Evolutionary conservation across 2,797 vertebrate species (phyloP).

Genomic region (Gymnopithys bicolor): DNA sequence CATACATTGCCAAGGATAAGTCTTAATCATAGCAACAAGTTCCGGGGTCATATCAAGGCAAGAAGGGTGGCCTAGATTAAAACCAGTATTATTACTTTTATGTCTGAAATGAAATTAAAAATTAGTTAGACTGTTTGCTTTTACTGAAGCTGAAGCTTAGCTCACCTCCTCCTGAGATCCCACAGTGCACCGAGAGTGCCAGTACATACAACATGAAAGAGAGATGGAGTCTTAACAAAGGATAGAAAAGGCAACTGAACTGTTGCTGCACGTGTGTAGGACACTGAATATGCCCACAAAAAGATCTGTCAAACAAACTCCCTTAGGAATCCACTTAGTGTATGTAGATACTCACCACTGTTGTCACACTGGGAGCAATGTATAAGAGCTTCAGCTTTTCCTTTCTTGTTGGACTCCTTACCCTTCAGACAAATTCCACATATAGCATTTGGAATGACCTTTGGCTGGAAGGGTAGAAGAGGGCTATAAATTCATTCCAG

Average conservation of each 20-base stretch:
- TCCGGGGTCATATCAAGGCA: slow-evolving; percentile 94
- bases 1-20: slow-evolving; percentile 99
- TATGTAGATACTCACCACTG: slow-evolving; percentile 89
- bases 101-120: slow-evolving; percentile 18
- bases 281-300: not conserved
- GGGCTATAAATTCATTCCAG: slow-evolving; percentile 91
- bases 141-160: not conserved
- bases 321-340: slow-evolving; percentile 38
- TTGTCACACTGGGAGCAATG: slow-evolving; percentile 99
- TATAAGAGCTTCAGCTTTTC: slow-evolving; percentile 95
- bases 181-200: not conserved
- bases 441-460: slow-evolving; percentile 99
- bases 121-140: not conserved
- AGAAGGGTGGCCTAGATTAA: slow-evolving; percentile 92
- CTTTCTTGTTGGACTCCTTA: slow-evolving; percentile 98
- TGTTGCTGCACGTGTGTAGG: not conserved
- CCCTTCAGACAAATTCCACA: slow-evolving; percentile 99
- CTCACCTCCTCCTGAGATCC: not conserved
- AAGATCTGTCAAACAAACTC: not conserved
- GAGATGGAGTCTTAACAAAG: not conserved
- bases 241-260: not conserved
- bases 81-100: slow-evolving; percentile 71
- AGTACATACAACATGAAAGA: not conserved
- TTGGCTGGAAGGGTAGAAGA: slow-evolving; percentile 99
- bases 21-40: slow-evolving; percentile 93